Percentiles rank a stretch among this genome's conserved stretches.
Conservation (phyloP, 2,113 vertebrate species). For the Cololabis saira region DNA sequence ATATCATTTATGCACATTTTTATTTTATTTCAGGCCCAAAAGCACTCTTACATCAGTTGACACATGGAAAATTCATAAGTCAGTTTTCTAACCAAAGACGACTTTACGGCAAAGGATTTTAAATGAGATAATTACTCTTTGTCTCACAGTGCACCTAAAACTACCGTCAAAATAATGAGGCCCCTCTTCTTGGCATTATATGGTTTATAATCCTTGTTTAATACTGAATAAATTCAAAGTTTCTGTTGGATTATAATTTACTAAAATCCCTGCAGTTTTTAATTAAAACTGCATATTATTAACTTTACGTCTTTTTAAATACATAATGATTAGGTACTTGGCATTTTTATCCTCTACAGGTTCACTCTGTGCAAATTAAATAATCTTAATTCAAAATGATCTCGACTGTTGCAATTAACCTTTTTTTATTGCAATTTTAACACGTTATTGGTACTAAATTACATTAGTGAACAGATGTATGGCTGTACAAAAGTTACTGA, state of each 20-base stretch:
- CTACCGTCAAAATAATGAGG: constrained; percentile 3
- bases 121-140: constrained; percentile 59
- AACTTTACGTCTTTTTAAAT: neutral
- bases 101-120: constrained; percentile 48
- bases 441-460: neutral
- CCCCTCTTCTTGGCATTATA: neutral
- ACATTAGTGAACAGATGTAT: neutral
- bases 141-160: constrained; percentile 50
- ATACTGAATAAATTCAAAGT: neutral
- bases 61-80: constrained; percentile 69
- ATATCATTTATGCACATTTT: constrained; percentile 63
- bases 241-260: neutral
- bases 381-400: no score
- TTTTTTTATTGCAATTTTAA: no score
- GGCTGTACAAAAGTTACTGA: neutral
- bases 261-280: neutral
- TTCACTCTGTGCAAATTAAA: neutral
- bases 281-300: neutral
- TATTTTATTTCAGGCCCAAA: constrained; percentile 73
- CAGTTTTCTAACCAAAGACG: constrained; percentile 52
- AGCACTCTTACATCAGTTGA: constrained; percentile 73
- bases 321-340: neutral
- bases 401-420: no score
- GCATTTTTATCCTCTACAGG: neutral
- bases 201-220: constrained; percentile 11